These are phyloP conservation scores for Apostichopus californicus DNA, from an alignment of 35 echinoderm and acorn worm genomes.

Conservation along the genomic window DNA sequence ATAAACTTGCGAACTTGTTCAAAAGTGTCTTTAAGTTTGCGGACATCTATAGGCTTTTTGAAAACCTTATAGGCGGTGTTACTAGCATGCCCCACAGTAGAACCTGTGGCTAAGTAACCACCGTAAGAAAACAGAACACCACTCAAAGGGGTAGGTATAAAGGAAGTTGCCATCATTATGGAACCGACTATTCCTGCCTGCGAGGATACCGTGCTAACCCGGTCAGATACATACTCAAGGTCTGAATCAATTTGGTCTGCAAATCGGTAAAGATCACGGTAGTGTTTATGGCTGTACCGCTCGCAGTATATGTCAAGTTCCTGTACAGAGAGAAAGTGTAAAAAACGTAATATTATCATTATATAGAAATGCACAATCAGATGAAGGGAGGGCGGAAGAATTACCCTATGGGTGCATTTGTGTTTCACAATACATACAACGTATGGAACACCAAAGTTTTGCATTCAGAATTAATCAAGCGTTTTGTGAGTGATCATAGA, in stretches of 20 bases:
- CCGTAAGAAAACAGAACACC: conserved; percentile 3
- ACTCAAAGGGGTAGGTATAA: conserved; percentile 8
- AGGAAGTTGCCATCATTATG: not conserved
- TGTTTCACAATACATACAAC: no score
- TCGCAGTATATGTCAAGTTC: not conserved
- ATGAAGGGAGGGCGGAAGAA: no score
- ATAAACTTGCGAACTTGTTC: not conserved
- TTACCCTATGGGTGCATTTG: no score
- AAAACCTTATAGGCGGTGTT: not conserved
- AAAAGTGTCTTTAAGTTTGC: not conserved
- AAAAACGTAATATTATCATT: no score
- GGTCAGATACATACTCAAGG: not conserved
- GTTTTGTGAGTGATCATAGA: no score
- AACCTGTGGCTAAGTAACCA: not conserved
- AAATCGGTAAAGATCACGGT: not conserved
- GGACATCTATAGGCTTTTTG: not conserved
- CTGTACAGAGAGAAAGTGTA: not conserved
- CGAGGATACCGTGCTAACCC: not conserved
- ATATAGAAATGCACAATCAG: no score
- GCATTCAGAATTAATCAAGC: no score
- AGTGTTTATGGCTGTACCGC: not conserved
- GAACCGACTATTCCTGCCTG: not conserved
- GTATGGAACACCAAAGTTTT: no score
- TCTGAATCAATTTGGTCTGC: not conserved
- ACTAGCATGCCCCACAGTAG: not conserved